Conservation (phyloP, 1,140 invertebrate genomes). For the Drosophila lacertosa region DNA sequence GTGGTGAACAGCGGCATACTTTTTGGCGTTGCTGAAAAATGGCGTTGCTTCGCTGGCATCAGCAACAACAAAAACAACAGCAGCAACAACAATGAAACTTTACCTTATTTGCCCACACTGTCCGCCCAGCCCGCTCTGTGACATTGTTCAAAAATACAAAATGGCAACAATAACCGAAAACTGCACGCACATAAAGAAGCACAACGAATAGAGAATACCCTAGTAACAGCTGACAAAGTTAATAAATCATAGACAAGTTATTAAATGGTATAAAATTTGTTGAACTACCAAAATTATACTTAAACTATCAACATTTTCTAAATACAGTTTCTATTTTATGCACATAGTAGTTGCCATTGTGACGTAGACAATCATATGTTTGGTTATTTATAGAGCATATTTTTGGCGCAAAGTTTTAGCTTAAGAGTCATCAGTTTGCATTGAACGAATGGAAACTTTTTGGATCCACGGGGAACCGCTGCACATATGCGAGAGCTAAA, state of each 20-base stretch:
- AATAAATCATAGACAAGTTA: too few relatives aligned
- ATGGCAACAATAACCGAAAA: conserved; percentile 48
- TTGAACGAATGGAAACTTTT: conserved; percentile 31
- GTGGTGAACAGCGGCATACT: conserved; percentile 54
- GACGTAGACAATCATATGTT: background rate
- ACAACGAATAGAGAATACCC: conserved; percentile 1
- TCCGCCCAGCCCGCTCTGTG: background rate
- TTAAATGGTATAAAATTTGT: too few relatives aligned
- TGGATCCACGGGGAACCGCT: conserved; percentile 3
- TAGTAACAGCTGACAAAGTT: background rate
- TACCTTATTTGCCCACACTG: conserved; percentile 27
- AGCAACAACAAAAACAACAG: background rate
- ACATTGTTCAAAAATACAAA: conserved; percentile 57
- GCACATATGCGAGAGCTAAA: conserved; percentile 25
- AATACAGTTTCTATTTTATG: too few relatives aligned
- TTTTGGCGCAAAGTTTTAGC: conserved; percentile 13
- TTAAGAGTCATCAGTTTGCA: conserved; percentile 39
- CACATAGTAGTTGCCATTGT: background rate
- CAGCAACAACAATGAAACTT: conserved; percentile 35
- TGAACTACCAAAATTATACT: too few relatives aligned
- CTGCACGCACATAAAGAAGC: background rate
- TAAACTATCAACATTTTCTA: too few relatives aligned
- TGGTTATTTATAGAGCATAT: conserved; percentile 12
- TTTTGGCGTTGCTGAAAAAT: conserved; percentile 62
- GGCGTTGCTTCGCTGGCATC: conserved; percentile 17